phyloP scores from a whole-genome alignment of 2,113 vertebrate genomes.

The Hiodon alosoides region DNA sequence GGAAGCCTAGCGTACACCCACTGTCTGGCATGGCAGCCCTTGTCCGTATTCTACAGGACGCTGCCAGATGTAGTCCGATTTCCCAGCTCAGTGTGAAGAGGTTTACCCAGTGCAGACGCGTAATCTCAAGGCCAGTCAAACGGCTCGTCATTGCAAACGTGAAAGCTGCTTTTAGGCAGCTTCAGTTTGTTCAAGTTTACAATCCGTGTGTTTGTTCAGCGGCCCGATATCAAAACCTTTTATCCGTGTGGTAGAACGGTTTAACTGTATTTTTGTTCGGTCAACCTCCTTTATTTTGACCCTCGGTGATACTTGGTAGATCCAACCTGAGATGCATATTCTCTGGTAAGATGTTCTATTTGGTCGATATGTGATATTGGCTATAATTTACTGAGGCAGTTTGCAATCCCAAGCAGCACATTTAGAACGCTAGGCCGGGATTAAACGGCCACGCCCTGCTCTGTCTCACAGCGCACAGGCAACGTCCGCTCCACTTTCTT shows the following conservation, averaged over 20 bases:
- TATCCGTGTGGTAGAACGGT: too few relatives aligned
- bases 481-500: slow-evolving; percentile 91
- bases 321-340: too few relatives aligned
- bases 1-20: slow-evolving; percentile 25
- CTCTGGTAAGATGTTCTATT: too few relatives aligned
- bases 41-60: slow-evolving; percentile 11
- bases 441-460: slow-evolving; percentile 3
- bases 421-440: background rate
- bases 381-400: too few relatives aligned
- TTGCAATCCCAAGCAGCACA: too few relatives aligned
- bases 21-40: slow-evolving; percentile 26
- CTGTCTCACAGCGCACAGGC: slow-evolving; percentile 74
- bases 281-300: too few relatives aligned
- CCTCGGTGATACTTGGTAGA: too few relatives aligned
- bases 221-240: too few relatives aligned
- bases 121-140: slow-evolving; percentile 30
- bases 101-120: slow-evolving; percentile 21
- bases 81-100: slow-evolving; percentile 32
- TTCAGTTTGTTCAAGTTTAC: background rate
- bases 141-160: background rate
- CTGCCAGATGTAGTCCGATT: slow-evolving; percentile 23
- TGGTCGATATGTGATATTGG: too few relatives aligned
- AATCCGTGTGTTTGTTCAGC: too few relatives aligned
- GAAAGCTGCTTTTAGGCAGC: background rate
- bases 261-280: too few relatives aligned